These are phyloP conservation scores for Paradoxurus hermaphroditus DNA, from an alignment of 2,113 vertebrate genomes.

Conservation along the genomic window DNA sequence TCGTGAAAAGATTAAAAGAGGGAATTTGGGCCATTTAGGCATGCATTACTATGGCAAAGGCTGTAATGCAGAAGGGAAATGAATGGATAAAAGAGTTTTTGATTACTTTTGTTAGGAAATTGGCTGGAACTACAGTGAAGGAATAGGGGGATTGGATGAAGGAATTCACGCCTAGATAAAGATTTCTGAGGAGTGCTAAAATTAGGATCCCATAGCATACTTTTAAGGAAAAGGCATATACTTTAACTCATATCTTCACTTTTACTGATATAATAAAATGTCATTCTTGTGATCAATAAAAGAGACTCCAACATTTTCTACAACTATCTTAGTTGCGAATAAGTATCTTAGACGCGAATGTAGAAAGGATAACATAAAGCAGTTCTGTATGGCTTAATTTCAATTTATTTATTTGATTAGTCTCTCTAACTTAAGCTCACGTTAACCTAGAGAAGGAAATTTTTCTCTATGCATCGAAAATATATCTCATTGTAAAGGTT, in stretches of 20 bases:
- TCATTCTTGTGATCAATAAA: neutral
- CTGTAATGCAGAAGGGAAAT: neutral
- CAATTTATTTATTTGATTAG: constrained; percentile 1
- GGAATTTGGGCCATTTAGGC: neutral
- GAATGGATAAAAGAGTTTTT: neutral
- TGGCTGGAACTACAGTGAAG: neutral
- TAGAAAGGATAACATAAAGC: neutral
- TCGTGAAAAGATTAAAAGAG: neutral
- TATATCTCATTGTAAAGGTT: constrained; percentile 25
- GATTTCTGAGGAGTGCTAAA: neutral
- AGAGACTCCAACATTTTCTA: neutral
- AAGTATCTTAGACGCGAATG: neutral
- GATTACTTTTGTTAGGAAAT: neutral
- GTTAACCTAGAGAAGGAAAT: neutral
- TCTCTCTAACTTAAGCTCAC: neutral
- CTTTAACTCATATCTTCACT: neutral
- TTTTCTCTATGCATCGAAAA: neutral
- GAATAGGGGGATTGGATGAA: neutral
- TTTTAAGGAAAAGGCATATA: neutral
- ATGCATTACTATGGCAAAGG: neutral
- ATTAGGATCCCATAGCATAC: neutral
- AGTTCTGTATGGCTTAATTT: neutral
- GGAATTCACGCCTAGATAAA: neutral
- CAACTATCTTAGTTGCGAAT: neutral
- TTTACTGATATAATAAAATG: neutral